Evolutionary conservation across 2,113 vertebrate genomes (phyloP).

Genomic region (Platichthys flesus): DNA sequence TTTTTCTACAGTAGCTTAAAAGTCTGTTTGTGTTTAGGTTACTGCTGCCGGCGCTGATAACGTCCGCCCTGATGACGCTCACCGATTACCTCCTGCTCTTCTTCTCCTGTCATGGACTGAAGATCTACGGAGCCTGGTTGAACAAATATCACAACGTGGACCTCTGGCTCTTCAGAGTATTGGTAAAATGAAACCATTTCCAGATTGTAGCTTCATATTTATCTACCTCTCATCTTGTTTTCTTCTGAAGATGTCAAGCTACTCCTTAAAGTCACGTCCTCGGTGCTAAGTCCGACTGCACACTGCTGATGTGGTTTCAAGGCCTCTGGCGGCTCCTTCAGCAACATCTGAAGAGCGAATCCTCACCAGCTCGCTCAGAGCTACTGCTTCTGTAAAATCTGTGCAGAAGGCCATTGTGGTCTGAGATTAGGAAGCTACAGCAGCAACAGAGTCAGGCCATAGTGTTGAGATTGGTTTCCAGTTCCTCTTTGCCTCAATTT

Average conservation of each 20-base stretch:
- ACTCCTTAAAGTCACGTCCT: slow-evolving; percentile 4
- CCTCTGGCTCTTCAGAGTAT: slow-evolving; percentile 83
- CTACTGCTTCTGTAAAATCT: not conserved
- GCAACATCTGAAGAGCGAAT: slow-evolving; percentile 26
- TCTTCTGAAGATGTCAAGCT: slow-evolving; percentile 5
- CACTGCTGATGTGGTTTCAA: slow-evolving; percentile 12
- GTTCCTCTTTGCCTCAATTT: not conserved
- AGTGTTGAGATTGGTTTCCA: slow-evolving; percentile 16
- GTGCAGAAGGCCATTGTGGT: not conserved
- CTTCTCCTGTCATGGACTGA: slow-evolving; percentile 80
- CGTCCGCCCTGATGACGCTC: slow-evolving; percentile 75
- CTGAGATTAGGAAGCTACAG: slow-evolving; percentile 25
- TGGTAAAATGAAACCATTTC: slow-evolving; percentile 71
- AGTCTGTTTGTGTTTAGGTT: slow-evolving; percentile 61
- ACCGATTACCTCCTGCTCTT: slow-evolving; percentile 70
- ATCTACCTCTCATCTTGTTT: not conserved
- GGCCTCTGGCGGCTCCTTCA: slow-evolving; percentile 25
- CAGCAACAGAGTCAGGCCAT: not conserved
- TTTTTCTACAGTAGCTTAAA: not conserved
- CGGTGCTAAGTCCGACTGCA: slow-evolving; percentile 12
- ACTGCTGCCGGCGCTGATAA: slow-evolving; percentile 77
- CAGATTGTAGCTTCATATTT: not conserved
- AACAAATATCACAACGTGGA: slow-evolving; percentile 75
- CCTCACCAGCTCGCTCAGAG: not conserved
- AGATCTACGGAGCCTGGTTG: slow-evolving; percentile 77